phyloP scores from a whole-genome alignment of 2,888 invertebrate genomes.

The Hydropsyche betteni region DNA sequence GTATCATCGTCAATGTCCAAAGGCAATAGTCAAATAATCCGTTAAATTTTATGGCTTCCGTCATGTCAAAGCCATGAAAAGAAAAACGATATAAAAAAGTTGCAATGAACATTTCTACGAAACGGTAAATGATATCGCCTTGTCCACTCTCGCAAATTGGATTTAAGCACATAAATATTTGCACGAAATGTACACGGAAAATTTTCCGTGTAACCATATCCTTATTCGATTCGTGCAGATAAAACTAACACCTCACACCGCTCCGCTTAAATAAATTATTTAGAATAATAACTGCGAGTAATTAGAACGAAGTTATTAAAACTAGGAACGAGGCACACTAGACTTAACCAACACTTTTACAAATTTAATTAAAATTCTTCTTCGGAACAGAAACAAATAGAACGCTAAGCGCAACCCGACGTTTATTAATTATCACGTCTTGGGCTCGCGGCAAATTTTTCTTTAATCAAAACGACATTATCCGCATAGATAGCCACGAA shows the following conservation, averaged over 20 bases:
- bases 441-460: background rate
- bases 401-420: conserved; percentile 4
- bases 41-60: conserved; percentile 50
- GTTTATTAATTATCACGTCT: conserved; percentile 3
- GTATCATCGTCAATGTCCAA: conserved; percentile 17
- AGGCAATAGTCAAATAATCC: conserved; percentile 48
- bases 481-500: too few species aligned
- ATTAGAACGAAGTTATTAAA: too few species aligned
- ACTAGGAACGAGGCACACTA: too few species aligned
- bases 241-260: too few species aligned
- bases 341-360: too few species aligned
- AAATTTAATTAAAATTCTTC: too few species aligned
- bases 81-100: conserved; percentile 45
- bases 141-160: conserved; percentile 51
- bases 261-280: too few species aligned
- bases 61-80: conserved; percentile 42
- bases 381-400: background rate
- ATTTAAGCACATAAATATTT: conserved; percentile 34
- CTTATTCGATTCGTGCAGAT: too few species aligned
- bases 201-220: too few species aligned
- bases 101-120: conserved; percentile 44
- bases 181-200: too few species aligned
- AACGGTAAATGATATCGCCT: conserved; percentile 46
- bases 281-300: too few species aligned
- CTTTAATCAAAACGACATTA: conserved; percentile 19